Conservation (phyloP, 2,797 vertebrate genomes). For the Taenioides sp. region DNA sequence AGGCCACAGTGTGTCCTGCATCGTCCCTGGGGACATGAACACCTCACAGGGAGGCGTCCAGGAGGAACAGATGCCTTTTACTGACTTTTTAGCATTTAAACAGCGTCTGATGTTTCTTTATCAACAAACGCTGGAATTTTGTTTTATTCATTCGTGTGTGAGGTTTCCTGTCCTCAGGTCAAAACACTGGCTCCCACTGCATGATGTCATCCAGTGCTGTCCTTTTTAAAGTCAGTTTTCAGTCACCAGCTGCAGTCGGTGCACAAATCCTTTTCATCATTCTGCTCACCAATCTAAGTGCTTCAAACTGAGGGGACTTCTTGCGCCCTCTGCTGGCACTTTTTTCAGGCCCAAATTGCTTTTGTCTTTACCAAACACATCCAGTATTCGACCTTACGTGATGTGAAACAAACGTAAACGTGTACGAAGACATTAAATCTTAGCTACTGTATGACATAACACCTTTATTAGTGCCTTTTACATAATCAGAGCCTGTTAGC, state of each 20-base stretch:
- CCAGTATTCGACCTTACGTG: not conserved
- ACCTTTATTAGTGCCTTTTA: not conserved
- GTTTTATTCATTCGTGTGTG: no score
- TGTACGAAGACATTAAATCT: no score
- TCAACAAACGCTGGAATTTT: no score
- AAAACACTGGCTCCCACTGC: no score
- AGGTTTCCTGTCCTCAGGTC: no score
- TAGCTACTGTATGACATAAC: not conserved
- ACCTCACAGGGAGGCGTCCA: no score
- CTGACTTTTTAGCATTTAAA: not conserved
- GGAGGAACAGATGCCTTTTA: not conserved
- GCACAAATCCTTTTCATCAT: not conserved
- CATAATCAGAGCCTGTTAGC: not conserved
- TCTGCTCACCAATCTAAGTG: not conserved
- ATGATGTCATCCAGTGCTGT: no score
- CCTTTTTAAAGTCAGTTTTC: no score
- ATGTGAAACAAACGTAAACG: not conserved
- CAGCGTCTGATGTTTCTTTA: not conserved
- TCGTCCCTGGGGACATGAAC: no score
- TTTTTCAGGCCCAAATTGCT: not conserved
- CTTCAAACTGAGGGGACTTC: not conserved
- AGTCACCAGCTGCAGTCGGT: no score
- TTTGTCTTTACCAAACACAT: no score
- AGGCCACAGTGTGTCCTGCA: no score
- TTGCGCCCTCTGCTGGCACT: not conserved